Evolutionary conservation across 2,888 invertebrate species (phyloP).

Genomic region (Tolmerus cingulatus): DNA sequence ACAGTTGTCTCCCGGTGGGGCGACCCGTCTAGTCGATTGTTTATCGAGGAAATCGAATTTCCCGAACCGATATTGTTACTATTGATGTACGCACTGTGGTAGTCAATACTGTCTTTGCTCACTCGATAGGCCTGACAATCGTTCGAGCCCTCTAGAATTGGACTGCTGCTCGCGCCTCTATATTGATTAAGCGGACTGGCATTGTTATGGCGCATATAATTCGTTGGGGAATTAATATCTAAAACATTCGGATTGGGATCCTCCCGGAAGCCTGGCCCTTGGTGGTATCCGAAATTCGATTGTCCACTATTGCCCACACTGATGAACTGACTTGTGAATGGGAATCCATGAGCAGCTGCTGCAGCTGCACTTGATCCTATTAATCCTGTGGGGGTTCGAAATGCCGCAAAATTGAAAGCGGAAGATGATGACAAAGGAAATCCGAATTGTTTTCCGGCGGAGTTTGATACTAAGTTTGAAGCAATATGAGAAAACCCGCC

Average conservation of each 20-base stretch:
- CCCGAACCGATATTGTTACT: slow-evolving; percentile 45
- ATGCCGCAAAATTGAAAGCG: slow-evolving; percentile 60
- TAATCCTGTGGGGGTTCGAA: slow-evolving; percentile 52
- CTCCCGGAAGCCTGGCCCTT: slow-evolving; percentile 36
- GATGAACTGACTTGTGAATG: slow-evolving; percentile 51
- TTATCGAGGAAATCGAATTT: slow-evolving; percentile 42
- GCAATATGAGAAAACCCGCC: slow-evolving; percentile 46
- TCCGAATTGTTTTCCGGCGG: slow-evolving; percentile 46
- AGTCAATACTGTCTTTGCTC: slow-evolving; percentile 24
- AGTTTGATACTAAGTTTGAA: slow-evolving; percentile 41
- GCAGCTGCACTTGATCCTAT: slow-evolving; percentile 45
- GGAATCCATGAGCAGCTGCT: slow-evolving; percentile 54
- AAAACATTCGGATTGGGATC: slow-evolving; percentile 20
- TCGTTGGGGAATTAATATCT: slow-evolving; percentile 42
- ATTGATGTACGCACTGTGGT: slow-evolving; percentile 36
- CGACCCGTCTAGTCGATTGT: slow-evolving; percentile 54
- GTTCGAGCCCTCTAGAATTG: slow-evolving; percentile 45
- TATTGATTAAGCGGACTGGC: slow-evolving; percentile 48
- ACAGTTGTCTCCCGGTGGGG: slow-evolving; percentile 47
- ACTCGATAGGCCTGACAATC: slow-evolving; percentile 46
- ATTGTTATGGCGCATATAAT: slow-evolving; percentile 46
- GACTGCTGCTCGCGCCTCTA: slow-evolving; percentile 47
- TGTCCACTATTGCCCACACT: slow-evolving; percentile 47
- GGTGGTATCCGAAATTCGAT: slow-evolving; percentile 47
- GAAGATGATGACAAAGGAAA: slow-evolving; percentile 58